Evolutionary conservation across 2,113 vertebrate genomes (phyloP).

Genomic region (Heterotis niloticus): DNA sequence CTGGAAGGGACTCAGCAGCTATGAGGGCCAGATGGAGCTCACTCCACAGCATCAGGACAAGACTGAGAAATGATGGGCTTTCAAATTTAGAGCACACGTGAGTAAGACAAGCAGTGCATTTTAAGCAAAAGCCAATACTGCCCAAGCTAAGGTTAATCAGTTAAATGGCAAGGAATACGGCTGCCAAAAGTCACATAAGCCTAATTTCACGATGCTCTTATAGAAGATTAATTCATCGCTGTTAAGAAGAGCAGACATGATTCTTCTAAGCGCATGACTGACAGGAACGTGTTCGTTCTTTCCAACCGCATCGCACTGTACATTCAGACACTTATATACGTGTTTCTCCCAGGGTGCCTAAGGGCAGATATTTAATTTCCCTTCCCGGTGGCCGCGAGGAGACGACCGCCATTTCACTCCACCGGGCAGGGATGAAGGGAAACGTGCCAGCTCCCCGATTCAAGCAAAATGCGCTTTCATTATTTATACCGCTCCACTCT

Average conservation of each 20-base stretch:
- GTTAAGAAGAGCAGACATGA: neutral
- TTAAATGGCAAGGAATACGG: neutral
- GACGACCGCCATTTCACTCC: neutral
- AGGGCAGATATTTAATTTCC: neutral
- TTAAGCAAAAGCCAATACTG: too few relatives aligned
- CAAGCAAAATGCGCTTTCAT: slow-evolving; percentile 16
- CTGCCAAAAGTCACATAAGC: neutral
- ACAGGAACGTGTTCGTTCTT: neutral
- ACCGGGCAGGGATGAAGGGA: neutral
- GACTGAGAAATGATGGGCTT: too few relatives aligned
- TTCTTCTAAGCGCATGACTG: neutral
- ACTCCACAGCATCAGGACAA: too few relatives aligned
- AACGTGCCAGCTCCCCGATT: neutral
- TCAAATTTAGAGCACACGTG: too few relatives aligned
- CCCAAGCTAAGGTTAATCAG: too few relatives aligned
- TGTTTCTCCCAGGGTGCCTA: neutral
- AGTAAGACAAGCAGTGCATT: too few relatives aligned
- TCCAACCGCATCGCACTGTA: neutral
- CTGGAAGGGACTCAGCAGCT: too few relatives aligned
- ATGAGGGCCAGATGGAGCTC: too few relatives aligned
- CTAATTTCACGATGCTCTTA: neutral
- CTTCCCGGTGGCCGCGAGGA: neutral
- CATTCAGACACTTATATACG: neutral
- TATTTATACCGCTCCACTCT: slow-evolving; percentile 17
- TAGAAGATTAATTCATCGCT: too few relatives aligned